phyloP scores from a whole-genome alignment of 1,140 invertebrate species.

The Drosophila arawakana region DNA sequence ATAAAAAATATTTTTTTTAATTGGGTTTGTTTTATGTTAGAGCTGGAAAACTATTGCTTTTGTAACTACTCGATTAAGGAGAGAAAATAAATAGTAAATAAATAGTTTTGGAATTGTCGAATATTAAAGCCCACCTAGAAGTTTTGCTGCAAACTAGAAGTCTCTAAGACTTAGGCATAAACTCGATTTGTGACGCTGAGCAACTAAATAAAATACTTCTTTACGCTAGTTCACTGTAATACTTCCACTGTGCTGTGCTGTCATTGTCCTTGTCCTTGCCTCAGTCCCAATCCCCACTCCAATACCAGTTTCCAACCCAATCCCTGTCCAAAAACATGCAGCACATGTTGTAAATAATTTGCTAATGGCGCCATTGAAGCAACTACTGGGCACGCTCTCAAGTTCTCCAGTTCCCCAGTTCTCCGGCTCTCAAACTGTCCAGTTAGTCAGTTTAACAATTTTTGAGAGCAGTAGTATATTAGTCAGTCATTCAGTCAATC shows the following conservation, averaged over 20 bases:
- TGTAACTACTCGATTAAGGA: too few relatives aligned
- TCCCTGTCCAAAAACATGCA: slow-evolving; percentile 35
- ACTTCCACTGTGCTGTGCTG: slow-evolving; percentile 25
- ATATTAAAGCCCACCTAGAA: too few relatives aligned
- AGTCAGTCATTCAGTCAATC: slow-evolving; percentile 32
- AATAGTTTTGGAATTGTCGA: too few relatives aligned
- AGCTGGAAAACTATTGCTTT: too few relatives aligned
- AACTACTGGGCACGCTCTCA: slow-evolving; percentile 15
- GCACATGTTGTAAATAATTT: slow-evolving; percentile 78
- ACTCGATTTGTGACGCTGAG: too few relatives aligned
- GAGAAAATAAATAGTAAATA: too few relatives aligned
- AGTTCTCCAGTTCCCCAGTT: background rate
- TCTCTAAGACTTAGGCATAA: too few relatives aligned
- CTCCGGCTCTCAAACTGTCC: background rate
- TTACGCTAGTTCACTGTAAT: too few relatives aligned
- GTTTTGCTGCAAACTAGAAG: too few relatives aligned
- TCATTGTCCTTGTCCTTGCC: slow-evolving; percentile 2
- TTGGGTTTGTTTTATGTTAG: too few relatives aligned
- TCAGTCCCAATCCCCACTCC: slow-evolving; percentile 23
- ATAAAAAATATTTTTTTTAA: too few relatives aligned
- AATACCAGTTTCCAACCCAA: background rate
- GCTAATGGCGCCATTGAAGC: slow-evolving; percentile 64
- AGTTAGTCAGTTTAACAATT: slow-evolving; percentile 18
- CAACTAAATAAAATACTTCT: too few relatives aligned
- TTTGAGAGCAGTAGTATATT: background rate